These are phyloP conservation scores for Catocala fraxini DNA, from an alignment of 2,888 invertebrate species.

Conservation along the genomic window DNA sequence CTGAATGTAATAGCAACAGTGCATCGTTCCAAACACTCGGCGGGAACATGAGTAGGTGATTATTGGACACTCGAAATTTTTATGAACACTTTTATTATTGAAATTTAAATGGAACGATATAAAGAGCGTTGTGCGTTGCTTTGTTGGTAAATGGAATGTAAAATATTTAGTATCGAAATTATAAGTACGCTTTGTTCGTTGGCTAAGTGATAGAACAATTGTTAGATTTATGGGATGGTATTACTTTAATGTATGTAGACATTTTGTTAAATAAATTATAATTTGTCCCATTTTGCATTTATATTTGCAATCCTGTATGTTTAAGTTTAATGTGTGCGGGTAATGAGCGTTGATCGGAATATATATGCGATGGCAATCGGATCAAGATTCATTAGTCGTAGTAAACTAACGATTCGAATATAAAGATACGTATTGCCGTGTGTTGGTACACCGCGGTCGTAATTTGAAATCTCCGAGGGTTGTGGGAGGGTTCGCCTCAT, in stretches of 20 bases:
- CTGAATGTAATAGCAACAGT: slow-evolving; percentile 56
- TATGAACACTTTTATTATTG: slow-evolving; percentile 69
- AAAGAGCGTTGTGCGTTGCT: slow-evolving; percentile 77
- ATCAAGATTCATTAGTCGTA: slow-evolving; percentile 69
- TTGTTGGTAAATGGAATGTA: slow-evolving; percentile 79
- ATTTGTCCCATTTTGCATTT: slow-evolving; percentile 31
- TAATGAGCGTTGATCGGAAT: slow-evolving; percentile 30
- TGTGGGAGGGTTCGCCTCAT: slow-evolving; percentile 87
- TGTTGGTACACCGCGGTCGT: slow-evolving; percentile 68
- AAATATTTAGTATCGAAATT: slow-evolving; percentile 69
- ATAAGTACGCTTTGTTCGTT: slow-evolving; percentile 78
- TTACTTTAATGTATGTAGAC: slow-evolving; percentile 63
- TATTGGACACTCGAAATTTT: slow-evolving; percentile 71
- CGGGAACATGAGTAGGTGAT: slow-evolving; percentile 84
- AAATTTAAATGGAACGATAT: slow-evolving; percentile 68
- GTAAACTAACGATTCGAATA: slow-evolving; percentile 70
- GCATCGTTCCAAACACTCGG: slow-evolving; percentile 60
- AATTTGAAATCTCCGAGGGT: slow-evolving; percentile 86
- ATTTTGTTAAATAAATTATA: slow-evolving; percentile 37
- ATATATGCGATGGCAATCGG: slow-evolving; percentile 41
- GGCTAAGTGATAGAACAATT: slow-evolving; percentile 76
- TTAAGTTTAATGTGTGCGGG: slow-evolving; percentile 18
- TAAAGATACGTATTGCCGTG: slow-evolving; percentile 71
- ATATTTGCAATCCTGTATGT: slow-evolving; percentile 29
- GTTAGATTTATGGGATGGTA: slow-evolving; percentile 72